Percentiles rank a stretch among this genome's conserved stretches.
Evolutionary conservation across 2,113 vertebrate genomes (phyloP).

Genomic region (Centropristis striata): DNA sequence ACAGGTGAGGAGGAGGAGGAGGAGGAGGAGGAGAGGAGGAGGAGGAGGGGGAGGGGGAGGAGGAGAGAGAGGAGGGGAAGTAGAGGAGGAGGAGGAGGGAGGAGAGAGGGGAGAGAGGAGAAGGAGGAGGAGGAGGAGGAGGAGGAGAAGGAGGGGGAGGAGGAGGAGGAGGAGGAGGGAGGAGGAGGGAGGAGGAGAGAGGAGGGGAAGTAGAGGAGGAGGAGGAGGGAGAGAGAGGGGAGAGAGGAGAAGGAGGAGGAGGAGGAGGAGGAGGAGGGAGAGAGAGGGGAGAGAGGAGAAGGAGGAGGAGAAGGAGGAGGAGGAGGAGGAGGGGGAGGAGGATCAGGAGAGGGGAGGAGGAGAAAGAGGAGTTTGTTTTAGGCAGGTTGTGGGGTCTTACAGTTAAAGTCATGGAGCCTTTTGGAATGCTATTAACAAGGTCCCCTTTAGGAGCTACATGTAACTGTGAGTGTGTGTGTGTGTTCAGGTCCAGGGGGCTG

Average conservation of each 20-base stretch:
- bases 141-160: background rate
- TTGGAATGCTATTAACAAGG: too few relatives aligned
- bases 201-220: too few relatives aligned
- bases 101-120: too few relatives aligned
- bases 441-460: background rate
- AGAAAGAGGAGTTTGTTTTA: background rate
- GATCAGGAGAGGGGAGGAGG: background rate
- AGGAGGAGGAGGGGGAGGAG: too few relatives aligned
- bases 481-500: constrained; percentile 77
- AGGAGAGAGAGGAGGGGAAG: too few relatives aligned
- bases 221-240: too few relatives aligned
- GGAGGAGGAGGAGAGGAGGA: background rate
- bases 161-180: background rate
- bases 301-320: background rate
- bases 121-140: background rate
- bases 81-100: too few relatives aligned
- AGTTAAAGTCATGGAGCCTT: too few relatives aligned
- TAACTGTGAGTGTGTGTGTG: constrained; percentile 18
- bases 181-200: background rate
- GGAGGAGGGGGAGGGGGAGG: background rate
- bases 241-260: background rate
- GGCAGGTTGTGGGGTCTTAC: too few relatives aligned
- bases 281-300: background rate
- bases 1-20: constrained; percentile 35
- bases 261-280: background rate